Percentiles rank a stretch among this genome's conserved stretches.
Evolutionary conservation across 2,888 invertebrate species (phyloP).

Genomic region (Aporophyla lueneburgensis): DNA sequence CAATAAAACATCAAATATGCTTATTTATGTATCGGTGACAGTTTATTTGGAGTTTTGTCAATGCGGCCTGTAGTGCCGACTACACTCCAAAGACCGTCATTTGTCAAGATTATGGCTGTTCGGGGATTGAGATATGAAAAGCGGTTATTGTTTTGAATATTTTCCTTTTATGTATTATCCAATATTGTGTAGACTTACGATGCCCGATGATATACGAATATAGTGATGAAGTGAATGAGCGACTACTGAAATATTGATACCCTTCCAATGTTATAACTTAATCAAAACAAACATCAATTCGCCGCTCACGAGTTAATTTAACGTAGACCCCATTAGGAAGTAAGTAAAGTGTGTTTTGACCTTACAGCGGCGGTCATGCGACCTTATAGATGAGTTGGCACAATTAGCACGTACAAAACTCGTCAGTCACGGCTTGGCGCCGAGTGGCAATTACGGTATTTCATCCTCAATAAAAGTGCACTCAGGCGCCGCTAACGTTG

Average conservation of each 20-base stretch:
- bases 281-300: slow-evolving; percentile 55
- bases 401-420: slow-evolving; percentile 87
- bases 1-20: slow-evolving; percentile 90
- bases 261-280: slow-evolving; percentile 36
- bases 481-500: slow-evolving; percentile 84
- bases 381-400: slow-evolving; percentile 77
- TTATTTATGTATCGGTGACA: slow-evolving; percentile 88
- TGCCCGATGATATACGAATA: slow-evolving; percentile 9
- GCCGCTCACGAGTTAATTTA: slow-evolving; percentile 62
- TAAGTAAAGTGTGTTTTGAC: slow-evolving; percentile 66
- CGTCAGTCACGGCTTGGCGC: slow-evolving; percentile 85
- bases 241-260: slow-evolving; percentile 25
- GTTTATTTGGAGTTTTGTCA: slow-evolving; percentile 89
- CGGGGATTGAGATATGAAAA: slow-evolving; percentile 88
- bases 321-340: slow-evolving; percentile 62
- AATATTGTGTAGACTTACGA: slow-evolving; percentile 33
- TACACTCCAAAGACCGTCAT: slow-evolving; percentile 88
- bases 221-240: slow-evolving; percentile 6
- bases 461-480: slow-evolving; percentile 89
- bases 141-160: slow-evolving; percentile 89
- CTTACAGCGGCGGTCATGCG: slow-evolving; percentile 69
- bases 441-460: slow-evolving; percentile 89
- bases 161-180: slow-evolving; percentile 76
- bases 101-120: slow-evolving; percentile 90
- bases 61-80: slow-evolving; percentile 85